These are phyloP conservation scores for Clusia tigrina DNA, from an alignment of 2,888 invertebrate genomes.

Conservation along the genomic window DNA sequence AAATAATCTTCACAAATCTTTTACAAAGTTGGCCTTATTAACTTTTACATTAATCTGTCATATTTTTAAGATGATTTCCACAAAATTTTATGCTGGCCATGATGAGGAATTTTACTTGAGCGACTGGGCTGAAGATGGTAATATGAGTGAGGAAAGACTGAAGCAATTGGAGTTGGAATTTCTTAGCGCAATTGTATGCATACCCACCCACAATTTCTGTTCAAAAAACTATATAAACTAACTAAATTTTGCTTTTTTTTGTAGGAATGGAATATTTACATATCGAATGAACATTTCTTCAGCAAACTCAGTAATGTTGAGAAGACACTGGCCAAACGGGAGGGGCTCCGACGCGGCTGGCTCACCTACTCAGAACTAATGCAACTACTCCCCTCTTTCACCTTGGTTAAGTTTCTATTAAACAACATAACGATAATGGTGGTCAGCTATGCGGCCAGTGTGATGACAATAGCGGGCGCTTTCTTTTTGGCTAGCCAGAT, in stretches of 20 bases:
- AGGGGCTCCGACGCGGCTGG: slow-evolving; percentile 79
- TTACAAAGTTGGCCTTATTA: no score
- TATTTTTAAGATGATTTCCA: slow-evolving; percentile 85
- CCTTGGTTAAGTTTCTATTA: slow-evolving; percentile 57
- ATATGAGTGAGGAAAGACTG: slow-evolving; percentile 75
- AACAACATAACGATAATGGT: slow-evolving; percentile 59
- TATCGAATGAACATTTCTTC: slow-evolving; percentile 79
- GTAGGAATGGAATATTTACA: slow-evolving; percentile 86
- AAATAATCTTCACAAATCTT: no score
- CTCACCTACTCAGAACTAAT: slow-evolving; percentile 83
- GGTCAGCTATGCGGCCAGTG: slow-evolving; percentile 62
- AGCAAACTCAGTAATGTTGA: slow-evolving; percentile 75
- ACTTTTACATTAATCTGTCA: background rate
- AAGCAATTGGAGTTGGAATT: slow-evolving; percentile 88
- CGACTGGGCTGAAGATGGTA: slow-evolving; percentile 91
- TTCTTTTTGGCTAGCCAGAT: slow-evolving; percentile 67
- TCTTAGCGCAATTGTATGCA: slow-evolving; percentile 85
- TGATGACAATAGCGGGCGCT: slow-evolving; percentile 63
- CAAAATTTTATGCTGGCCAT: slow-evolving; percentile 93
- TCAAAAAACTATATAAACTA: background rate
- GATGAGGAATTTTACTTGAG: slow-evolving; percentile 85
- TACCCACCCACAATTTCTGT: background rate
- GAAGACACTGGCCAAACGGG: slow-evolving; percentile 74
- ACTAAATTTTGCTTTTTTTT: slow-evolving; percentile 17
- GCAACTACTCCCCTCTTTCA: slow-evolving; percentile 63